Percentiles rank a stretch among this genome's conserved stretches.
Conservation (phyloP, 2,113 vertebrate species). For the Silurus meridionalis region DNA sequence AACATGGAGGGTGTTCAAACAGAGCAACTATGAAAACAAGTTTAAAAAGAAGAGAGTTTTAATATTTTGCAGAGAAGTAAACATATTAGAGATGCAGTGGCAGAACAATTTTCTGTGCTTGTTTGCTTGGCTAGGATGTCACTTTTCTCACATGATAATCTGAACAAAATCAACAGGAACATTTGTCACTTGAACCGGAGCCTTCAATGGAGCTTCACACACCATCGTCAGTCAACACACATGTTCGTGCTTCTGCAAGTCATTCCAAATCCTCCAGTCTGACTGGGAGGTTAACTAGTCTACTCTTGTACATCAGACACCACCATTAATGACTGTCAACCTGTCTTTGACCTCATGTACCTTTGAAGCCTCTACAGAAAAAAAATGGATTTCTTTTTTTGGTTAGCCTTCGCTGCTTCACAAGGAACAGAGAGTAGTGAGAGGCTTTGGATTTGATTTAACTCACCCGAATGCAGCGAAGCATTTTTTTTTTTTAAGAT, state of each 20-base stretch:
- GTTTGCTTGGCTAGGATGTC: background rate
- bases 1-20: background rate
- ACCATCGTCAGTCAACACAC: slow-evolving; percentile 1
- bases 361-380: background rate
- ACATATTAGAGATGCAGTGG: slow-evolving; percentile 31
- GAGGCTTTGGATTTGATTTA: slow-evolving; percentile 20
- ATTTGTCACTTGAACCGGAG: slow-evolving; percentile 37
- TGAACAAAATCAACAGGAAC: slow-evolving; percentile 38
- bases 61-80: slow-evolving; percentile 17
- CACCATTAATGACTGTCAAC: slow-evolving; percentile 10
- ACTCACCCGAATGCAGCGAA: slow-evolving; percentile 8
- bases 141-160: slow-evolving; percentile 20
- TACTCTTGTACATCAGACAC: slow-evolving; percentile 21
- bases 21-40: background rate
- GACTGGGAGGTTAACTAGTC: slow-evolving; percentile 33
- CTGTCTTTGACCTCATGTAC: background rate
- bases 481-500: slow-evolving; percentile 6
- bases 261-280: background rate
- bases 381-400: background rate
- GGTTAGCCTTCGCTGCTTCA: slow-evolving; percentile 53
- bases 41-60: background rate
- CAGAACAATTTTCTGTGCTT: background rate
- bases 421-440: slow-evolving; percentile 56
- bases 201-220: slow-evolving; percentile 6
- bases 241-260: slow-evolving; percentile 19